These are phyloP conservation scores for Ctenodactylus gundi DNA, from an alignment of 2,113 vertebrate genomes.

Conservation along the genomic window DNA sequence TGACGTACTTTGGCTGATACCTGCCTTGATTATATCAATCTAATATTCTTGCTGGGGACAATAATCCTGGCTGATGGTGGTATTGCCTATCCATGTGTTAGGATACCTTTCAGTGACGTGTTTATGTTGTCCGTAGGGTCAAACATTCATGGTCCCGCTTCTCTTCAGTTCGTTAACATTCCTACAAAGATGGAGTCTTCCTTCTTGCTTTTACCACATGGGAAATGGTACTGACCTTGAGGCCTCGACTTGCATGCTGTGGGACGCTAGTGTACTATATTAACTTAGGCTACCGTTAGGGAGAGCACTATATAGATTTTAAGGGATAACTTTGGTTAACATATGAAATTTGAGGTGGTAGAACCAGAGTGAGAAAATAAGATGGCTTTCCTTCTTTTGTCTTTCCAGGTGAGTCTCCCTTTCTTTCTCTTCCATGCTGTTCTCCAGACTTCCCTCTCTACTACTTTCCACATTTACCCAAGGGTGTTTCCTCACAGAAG, in stretches of 20 bases:
- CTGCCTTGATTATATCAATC: background rate
- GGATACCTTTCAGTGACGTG: background rate
- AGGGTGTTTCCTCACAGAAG: background rate
- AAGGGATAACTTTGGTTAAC: constrained; percentile 42
- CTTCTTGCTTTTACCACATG: background rate
- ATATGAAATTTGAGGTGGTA: background rate
- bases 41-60: background rate
- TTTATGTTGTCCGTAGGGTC: background rate
- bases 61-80: background rate
- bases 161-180: background rate
- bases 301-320: background rate
- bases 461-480: background rate
- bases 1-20: background rate
- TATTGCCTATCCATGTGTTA: background rate
- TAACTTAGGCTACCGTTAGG: background rate
- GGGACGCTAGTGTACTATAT: background rate
- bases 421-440: background rate
- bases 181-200: background rate
- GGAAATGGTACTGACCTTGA: background rate
- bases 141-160: background rate
- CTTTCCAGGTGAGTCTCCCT: background rate
- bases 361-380: background rate
- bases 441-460: background rate
- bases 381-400: background rate
- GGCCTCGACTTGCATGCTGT: background rate